Base-by-base conservation (phyloP, 1,140 invertebrate genomes). In the Drosophila nikananu region DNA sequence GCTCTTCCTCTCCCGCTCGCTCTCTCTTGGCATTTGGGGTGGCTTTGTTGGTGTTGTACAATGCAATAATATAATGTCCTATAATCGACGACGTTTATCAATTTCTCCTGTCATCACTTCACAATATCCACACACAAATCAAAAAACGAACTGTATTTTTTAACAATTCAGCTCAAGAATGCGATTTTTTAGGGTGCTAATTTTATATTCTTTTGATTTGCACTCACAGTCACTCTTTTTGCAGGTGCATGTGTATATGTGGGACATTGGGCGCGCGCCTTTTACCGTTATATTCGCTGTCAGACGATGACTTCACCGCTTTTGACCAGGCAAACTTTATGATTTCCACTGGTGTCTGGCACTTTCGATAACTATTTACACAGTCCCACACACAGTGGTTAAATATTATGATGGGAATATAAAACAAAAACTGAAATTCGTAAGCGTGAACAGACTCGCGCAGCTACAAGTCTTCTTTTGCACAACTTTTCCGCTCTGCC, bases 381-480 rank as follows among this genome's bases (percentile, higher is more conserved):
- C 39, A 35, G 21, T 17, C 12, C 13, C 27, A 21, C 4, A 21
- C 4, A 25, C 6, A 35, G 21, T 44, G 32, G 2, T 27, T n/a
- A 67, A 67, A 42, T 73, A 77, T 73, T 67, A 55, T 73, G 73
- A n/a, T 68, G 67, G 77, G 49, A 68, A 79, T 68, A 63, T 64
- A 66, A 71, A 77, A 60, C 32, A 49, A 81, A 77, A 86, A 70
- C 64, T 57, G 72, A 86, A 86, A 58, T 54, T 35, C 42, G 21
- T 32, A 65, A 65, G 42, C 54, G 52, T 51, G 46, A 37, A 61
- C 80, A 87, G 83, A 77, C 62, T 54, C 72, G 70, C 72, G 81
- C 84, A 89, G 84, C 84, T 89, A 89, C 84, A 89, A 89, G 84
- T 89, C 84, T 89, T 89, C 84, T 90, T 89, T 84, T 84, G 81